phyloP scores from a whole-genome alignment of 1,140 invertebrate species.

The Drosophila subobscura region DNA sequence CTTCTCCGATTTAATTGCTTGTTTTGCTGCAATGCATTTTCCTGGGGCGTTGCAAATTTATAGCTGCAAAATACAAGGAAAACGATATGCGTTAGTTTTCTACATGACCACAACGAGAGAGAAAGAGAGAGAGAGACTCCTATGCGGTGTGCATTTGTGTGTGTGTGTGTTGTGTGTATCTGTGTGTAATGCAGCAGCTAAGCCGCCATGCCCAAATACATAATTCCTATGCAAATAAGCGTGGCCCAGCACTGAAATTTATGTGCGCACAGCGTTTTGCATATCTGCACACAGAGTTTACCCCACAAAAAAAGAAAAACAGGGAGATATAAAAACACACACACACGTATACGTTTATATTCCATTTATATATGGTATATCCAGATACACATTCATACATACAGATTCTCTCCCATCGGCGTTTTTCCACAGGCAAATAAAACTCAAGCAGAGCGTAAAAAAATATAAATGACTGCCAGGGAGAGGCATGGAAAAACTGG shows the following conservation, averaged over 20 bases:
- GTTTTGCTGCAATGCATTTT: conserved; percentile 80
- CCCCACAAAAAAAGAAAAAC: conserved; percentile 5
- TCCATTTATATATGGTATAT: conserved; percentile 16
- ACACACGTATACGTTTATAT: background rate
- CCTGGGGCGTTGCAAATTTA: conserved; percentile 74
- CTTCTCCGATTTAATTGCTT: conserved; percentile 72
- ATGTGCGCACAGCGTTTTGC: conserved; percentile 75
- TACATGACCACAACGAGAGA: conserved; percentile 58
- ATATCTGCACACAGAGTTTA: conserved; percentile 62
- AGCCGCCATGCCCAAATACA: conserved; percentile 77
- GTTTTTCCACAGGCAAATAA: conserved; percentile 61
- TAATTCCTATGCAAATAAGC: conserved; percentile 82
- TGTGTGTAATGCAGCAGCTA: conserved; percentile 72
- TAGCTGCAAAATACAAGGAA: conserved; percentile 79
- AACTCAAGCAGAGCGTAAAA: conserved; percentile 78
- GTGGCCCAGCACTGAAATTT: conserved; percentile 71
- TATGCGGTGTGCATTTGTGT: conserved; percentile 4
- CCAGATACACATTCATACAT: conserved; percentile 1
- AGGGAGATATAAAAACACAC: background rate
- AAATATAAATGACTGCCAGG: conserved; percentile 66
- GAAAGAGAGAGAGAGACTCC: conserved; percentile 13
- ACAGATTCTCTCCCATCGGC: conserved; percentile 16
- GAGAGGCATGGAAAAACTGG: conserved; percentile 49
- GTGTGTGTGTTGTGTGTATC: conserved; percentile 1
- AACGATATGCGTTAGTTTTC: conserved; percentile 77